Percentiles rank a stretch among this genome's conserved stretches.
Evolutionary conservation across 35 echinoderm and acorn worm species (phyloP).

Genomic region (Ptychodera flava): DNA sequence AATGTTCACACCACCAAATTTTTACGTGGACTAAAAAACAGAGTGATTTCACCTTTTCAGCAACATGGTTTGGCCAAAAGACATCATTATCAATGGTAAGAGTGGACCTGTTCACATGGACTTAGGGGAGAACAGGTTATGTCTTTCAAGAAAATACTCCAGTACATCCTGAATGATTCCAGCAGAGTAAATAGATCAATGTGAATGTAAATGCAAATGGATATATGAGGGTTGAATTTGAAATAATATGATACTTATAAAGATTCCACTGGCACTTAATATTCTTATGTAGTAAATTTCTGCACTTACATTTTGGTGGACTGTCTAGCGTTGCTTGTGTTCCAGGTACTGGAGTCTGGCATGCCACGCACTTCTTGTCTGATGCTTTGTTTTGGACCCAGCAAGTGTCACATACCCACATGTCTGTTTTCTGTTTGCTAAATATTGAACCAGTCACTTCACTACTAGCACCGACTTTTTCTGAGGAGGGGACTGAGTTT

Average conservation of each 20-base stretch:
- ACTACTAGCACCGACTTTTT: too few relatives aligned
- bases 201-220: conserved; percentile 10
- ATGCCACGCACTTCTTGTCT: conserved; percentile 67
- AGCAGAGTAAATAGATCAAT: neutral
- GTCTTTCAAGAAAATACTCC: too few relatives aligned
- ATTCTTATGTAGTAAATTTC: too few relatives aligned
- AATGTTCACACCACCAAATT: neutral
- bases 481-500: neutral
- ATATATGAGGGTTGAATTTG: neutral
- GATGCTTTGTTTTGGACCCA: conserved; percentile 71
- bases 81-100: too few relatives aligned
- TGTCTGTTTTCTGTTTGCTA: conserved; percentile 35
- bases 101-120: too few relatives aligned
- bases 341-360: conserved; percentile 68
- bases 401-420: conserved; percentile 84
- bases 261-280: too few relatives aligned
- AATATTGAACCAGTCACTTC: too few relatives aligned
- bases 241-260: too few relatives aligned
- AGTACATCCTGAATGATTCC: neutral
- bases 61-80: too few relatives aligned
- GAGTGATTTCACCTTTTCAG: conserved; percentile 20
- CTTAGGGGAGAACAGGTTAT: too few relatives aligned
- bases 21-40: conserved; percentile 51
- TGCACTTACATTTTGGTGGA: conserved; percentile 5
- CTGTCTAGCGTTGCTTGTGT: neutral